These are phyloP conservation scores for Junonia oenone DNA, from an alignment of 2,888 invertebrate genomes.

Conservation along the genomic window DNA sequence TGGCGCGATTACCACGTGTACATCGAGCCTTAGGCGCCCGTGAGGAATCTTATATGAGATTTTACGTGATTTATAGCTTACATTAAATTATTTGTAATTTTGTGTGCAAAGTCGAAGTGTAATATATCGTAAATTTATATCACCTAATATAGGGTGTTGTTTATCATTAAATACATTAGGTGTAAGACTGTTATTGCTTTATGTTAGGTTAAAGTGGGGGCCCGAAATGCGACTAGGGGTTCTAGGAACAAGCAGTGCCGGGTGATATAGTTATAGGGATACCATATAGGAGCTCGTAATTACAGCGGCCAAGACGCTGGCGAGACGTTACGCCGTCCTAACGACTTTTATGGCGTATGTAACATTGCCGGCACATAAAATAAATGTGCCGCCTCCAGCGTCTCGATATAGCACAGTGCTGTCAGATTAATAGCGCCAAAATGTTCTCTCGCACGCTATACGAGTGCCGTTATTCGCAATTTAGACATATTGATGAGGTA, in stretches of 20 bases:
- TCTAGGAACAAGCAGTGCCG: conserved; percentile 50
- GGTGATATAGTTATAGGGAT: conserved; percentile 51
- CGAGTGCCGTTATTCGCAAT: conserved; percentile 53
- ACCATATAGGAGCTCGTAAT: conserved; percentile 43
- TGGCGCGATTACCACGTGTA: background rate
- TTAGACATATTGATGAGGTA: conserved; percentile 53
- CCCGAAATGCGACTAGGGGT: conserved; percentile 36
- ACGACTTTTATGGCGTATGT: conserved; percentile 79
- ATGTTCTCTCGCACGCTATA: conserved; percentile 69
- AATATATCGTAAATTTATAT: conserved; percentile 24
- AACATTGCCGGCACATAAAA: conserved; percentile 78
- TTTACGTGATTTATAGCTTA: conserved; percentile 14
- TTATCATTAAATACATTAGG: conserved; percentile 48
- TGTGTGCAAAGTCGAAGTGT: conserved; percentile 18
- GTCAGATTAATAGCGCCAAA: conserved; percentile 72
- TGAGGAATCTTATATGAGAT: conserved; percentile 1
- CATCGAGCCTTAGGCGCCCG: background rate
- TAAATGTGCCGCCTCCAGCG: conserved; percentile 74
- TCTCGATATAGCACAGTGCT: conserved; percentile 65
- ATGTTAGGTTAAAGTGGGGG: conserved; percentile 60
- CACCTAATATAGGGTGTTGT: conserved; percentile 42
- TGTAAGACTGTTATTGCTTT: conserved; percentile 64
- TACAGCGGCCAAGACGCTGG: conserved; percentile 75
- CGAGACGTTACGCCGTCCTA: conserved; percentile 77
- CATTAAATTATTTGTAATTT: conserved; percentile 14